phyloP scores from a whole-genome alignment of 2,113 vertebrate genomes.

The Camelus dromedarius region DNA sequence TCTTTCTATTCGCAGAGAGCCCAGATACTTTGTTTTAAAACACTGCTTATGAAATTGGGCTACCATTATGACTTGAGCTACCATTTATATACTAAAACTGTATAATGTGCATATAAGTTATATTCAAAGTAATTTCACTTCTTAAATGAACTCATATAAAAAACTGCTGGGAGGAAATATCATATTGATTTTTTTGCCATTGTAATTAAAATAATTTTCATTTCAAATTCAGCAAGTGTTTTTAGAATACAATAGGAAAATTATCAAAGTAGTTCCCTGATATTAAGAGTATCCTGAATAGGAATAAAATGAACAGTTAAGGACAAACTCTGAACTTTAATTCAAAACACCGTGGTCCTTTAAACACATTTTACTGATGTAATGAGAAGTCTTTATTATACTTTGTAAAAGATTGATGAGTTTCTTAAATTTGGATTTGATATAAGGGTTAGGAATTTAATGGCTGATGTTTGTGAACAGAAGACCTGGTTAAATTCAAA shows the following conservation, averaged over 20 bases:
- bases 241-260: conserved; percentile 39
- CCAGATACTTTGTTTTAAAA: conserved; percentile 58
- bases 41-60: neutral
- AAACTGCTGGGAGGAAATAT: neutral
- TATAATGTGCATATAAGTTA: conserved; percentile 22
- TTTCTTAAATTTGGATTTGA: conserved; percentile 52
- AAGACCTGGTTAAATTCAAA: neutral
- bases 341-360: conserved; percentile 31
- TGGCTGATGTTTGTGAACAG: conserved; percentile 7
- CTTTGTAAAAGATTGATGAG: neutral
- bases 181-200: conserved; percentile 28
- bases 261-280: neutral
- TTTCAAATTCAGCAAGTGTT: conserved; percentile 34
- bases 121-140: conserved; percentile 31
- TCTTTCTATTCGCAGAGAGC: conserved; percentile 1
- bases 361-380: neutral
- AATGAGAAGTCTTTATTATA: neutral
- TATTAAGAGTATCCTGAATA: conserved; percentile 29
- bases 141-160: conserved; percentile 25
- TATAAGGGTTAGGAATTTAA: conserved; percentile 25
- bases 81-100: conserved; percentile 22
- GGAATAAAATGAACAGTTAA: conserved; percentile 39
- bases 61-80: neutral
- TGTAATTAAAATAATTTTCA: conserved; percentile 68
- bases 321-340: conserved; percentile 45